Base-by-base conservation (phyloP, 2,797 vertebrate species). In the Notoglanidium macrostoma region DNA sequence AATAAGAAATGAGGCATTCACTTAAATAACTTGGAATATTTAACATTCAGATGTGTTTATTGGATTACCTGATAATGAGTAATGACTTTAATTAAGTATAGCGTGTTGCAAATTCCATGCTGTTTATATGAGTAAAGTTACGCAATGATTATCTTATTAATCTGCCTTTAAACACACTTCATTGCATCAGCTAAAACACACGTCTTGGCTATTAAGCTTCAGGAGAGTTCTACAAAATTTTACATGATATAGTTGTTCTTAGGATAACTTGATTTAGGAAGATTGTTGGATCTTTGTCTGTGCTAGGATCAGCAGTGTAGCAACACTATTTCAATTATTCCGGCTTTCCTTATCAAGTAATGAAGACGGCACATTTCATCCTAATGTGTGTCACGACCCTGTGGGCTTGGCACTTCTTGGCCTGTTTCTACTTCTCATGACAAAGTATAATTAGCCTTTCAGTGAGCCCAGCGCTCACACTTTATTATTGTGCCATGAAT, bases 401-500 rank as follows among this genome's bases (percentile, higher is more conserved):
- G 51, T 85, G 82, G 86, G 67, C 54, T 54, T 63, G 76, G 65
- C 65, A 83, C 79, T 84, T 85, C 88, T 87, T 78, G 83, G 63
- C 59, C 46, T 44, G 65, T 35, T 89, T 57, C 76, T 68, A 26
- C 83, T 79, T 26, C 85, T 88, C 80, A 78, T 86, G 74, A 86
- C 40, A 77, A 46, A 78, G 80, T 84, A 87, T 89, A 87, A 87
- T 90, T 88, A 88, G 83, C 86, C 73, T 86, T 86, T 72, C 79
- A 86, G 29, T n/a, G 70, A 85, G 81, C 61, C 82, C 68, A 35
- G 57, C n/a, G 57, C 84, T 44, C 14, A 19, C 40, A 59, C 54
- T 87, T 90, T 87, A 88, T 85, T 88, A 88, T 79, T 74, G 79
- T 61, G 9, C 84, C 81, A 80, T 82, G 59, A 80, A 89, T 88